A percentile compares a stretch with the other conserved stretches of the same genome.
phyloP scores from a whole-genome alignment of 92 coral and sea anemone genomes.

The Palythoa caribaeorum region DNA sequence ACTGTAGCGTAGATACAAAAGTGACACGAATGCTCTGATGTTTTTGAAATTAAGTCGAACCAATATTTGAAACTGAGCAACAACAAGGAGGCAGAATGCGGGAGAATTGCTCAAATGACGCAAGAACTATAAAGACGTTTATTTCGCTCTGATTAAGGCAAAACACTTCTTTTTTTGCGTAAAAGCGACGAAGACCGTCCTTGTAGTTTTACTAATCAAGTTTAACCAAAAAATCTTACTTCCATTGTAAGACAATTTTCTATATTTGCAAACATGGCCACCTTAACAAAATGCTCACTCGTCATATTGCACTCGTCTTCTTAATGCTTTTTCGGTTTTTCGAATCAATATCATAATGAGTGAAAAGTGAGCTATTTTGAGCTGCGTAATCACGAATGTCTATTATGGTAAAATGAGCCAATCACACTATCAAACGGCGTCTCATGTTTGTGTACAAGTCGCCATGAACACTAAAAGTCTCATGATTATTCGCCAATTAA shows the following conservation, averaged over 20 bases:
- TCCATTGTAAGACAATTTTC: not conserved
- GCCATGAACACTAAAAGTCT: conserved; percentile 36
- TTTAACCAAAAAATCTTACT: not conserved
- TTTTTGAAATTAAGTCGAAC: conserved; percentile 42
- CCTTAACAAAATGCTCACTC: conserved; percentile 3
- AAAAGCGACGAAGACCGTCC: not conserved
- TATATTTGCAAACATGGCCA: conserved; percentile 9
- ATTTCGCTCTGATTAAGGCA: not conserved
- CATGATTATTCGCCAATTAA: conserved; percentile 41
- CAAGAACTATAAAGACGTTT: conserved; percentile 1
- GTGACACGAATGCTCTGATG: conserved; percentile 24
- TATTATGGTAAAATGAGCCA: conserved; percentile 15
- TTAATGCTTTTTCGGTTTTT: conserved; percentile 35
- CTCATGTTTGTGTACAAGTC: not conserved
- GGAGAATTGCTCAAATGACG: conserved; percentile 15
- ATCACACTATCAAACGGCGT: not conserved
- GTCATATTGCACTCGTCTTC: conserved; percentile 42
- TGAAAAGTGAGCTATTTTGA: conserved; percentile 33
- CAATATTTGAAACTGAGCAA: conserved; percentile 25
- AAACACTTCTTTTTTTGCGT: not conserved
- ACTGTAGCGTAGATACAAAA: conserved; percentile 44
- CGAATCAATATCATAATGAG: conserved; percentile 50
- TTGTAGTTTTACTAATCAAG: not conserved
- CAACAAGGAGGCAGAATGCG: conserved; percentile 7
- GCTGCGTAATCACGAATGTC: conserved; percentile 42